Evolutionary conservation across 2,113 vertebrate genomes (phyloP).

Genomic region (Dendrocopos noguchii): DNA sequence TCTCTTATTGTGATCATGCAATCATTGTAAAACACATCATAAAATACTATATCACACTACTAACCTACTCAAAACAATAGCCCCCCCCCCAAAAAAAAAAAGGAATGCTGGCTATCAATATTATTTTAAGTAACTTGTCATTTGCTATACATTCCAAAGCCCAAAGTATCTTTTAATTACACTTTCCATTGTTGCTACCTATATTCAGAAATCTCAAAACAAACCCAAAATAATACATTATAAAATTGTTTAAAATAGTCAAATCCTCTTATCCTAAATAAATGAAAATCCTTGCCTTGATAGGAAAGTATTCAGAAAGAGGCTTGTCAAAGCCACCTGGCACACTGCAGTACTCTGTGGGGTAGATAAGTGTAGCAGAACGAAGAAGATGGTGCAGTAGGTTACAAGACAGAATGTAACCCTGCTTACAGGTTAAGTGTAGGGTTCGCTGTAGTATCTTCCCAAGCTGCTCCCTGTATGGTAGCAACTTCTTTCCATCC

Average conservation of each 20-base stretch:
- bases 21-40: neutral
- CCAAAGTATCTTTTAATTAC: conserved; percentile 42
- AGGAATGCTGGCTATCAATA: neutral
- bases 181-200: conserved; percentile 34
- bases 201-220: neutral
- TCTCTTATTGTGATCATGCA: neutral
- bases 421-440: conserved; percentile 95
- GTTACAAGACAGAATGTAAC: conserved; percentile 96
- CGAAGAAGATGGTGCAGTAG: conserved; percentile 95
- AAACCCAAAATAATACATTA: conserved; percentile 28
- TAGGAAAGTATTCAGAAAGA: conserved; percentile 91
- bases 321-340: conserved; percentile 93
- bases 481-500: conserved; percentile 93
- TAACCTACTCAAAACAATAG: neutral
- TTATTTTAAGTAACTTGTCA: neutral
- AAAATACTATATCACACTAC: neutral
- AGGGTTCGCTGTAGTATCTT: conserved; percentile 92
- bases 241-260: conserved; percentile 7
- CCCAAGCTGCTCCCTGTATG: conserved; percentile 89
- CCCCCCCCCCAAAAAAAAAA: neutral
- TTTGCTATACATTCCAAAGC: neutral
- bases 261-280: conserved; percentile 69
- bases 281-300: conserved; percentile 89
- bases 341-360: conserved; percentile 97
- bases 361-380: conserved; percentile 93